phyloP scores from a whole-genome alignment of 1,140 invertebrate genomes.

The Euura lappo region DNA sequence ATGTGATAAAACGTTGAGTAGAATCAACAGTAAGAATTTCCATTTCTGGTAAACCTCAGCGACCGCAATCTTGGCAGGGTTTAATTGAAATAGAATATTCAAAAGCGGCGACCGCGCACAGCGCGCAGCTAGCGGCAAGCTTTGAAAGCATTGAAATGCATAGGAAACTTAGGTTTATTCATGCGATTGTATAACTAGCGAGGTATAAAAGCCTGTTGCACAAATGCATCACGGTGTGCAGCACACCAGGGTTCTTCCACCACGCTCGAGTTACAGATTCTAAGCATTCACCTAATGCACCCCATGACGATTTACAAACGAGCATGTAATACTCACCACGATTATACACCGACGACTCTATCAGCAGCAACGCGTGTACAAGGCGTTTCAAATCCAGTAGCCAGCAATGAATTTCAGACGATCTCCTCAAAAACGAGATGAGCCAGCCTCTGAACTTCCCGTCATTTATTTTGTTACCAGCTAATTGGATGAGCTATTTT shows the following conservation, averaged over 20 bases:
- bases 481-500: too few relatives aligned
- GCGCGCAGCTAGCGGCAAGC: background rate
- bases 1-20: background rate
- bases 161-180: slow-evolving; percentile 36
- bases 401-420: background rate
- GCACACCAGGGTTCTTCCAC: slow-evolving; percentile 24
- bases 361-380: background rate
- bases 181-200: slow-evolving; percentile 37
- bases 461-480: too few relatives aligned
- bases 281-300: slow-evolving; percentile 17
- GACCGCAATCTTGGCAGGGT: background rate
- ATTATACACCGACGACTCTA: slow-evolving; percentile 3
- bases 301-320: slow-evolving; percentile 11
- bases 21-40: slow-evolving; percentile 1
- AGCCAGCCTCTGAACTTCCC: too few relatives aligned
- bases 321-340: slow-evolving; percentile 9
- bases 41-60: background rate
- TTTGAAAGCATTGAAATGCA: slow-evolving; percentile 25
- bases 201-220: slow-evolving; percentile 38
- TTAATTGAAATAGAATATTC: slow-evolving; percentile 6
- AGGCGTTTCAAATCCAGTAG: background rate
- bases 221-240: slow-evolving; percentile 33
- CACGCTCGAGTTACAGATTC: slow-evolving; percentile 17
- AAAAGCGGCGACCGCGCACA: background rate
- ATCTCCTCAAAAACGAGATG: too few relatives aligned